Base-by-base conservation (phyloP, 2,888 invertebrate genomes). In the Hoplodrina ambigua region DNA sequence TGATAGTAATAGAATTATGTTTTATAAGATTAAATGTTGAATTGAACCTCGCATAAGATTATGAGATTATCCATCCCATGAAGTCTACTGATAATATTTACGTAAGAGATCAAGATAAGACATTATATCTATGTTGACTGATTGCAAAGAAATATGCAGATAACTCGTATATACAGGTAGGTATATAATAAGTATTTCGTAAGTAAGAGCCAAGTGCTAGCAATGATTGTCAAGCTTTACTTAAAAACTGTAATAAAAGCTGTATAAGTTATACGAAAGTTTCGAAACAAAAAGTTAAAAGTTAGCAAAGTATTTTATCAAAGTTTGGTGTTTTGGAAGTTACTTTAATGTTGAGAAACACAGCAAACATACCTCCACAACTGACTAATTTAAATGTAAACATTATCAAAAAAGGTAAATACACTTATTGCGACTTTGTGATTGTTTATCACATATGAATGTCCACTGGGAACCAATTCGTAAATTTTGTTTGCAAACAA, bases 381-480 rank as follows among this genome's bases (percentile, higher is more conserved):
- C 30, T 63, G 30, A 76, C 69, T 55, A 69, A 77, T 65, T 55
- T 50, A 13, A 69, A 68, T 72, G 61, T 55, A 72, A 75, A 75
- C 44, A 62, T 58, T 33, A 59, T 37, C 60, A 64, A 74, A 76
- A 68, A 55, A 58, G 30, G 67, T 56, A 68, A 25, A 66, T 69
- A 5, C 25, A 71, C 37, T 59, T 69, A 69, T 58, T 67, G 60
- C 64, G 54, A 65, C 61, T 72, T 55, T 49, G 55, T 30, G 11
- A 55, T 41, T 41, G 41, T 10, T 41, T 53, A 60, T 6, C 15
- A 37, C 17, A 33, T n/a, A n/a, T 77, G 80, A 77, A 82, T 76
- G 79, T 87, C 86, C 86, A 87, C 69, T 85, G 81, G 87, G 88
- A 89, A 88, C 86, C 84, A 81, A 78, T 74, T 75, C 41, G 71